phyloP scores from a whole-genome alignment of 2,113 vertebrate genomes.

The Pimephales promelas region DNA sequence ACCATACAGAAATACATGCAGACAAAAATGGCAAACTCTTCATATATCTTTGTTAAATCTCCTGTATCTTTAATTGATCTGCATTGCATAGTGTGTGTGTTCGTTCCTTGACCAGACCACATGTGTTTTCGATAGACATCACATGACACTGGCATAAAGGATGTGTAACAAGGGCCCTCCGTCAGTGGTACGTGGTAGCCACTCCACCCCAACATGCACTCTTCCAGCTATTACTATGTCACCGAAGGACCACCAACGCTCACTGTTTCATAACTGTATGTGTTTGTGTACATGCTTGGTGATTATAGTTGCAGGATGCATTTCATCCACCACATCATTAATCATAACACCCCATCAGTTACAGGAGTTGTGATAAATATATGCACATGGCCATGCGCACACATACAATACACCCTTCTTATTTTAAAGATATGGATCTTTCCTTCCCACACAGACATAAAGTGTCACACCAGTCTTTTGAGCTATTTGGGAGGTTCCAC shows the following conservation, averaged over 20 bases:
- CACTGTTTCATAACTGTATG: constrained; percentile 52
- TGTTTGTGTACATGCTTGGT: constrained; percentile 52
- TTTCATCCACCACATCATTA: constrained; percentile 61
- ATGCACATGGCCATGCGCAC: constrained; percentile 36
- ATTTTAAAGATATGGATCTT: background rate
- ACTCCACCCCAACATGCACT: constrained; percentile 62
- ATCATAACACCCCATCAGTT: constrained; percentile 66
- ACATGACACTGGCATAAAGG: constrained; percentile 67
- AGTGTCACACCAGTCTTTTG: constrained; percentile 25
- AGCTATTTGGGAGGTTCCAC: constrained; percentile 35
- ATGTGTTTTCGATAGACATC: constrained; percentile 74
- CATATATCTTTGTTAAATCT: background rate
- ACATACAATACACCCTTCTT: constrained; percentile 8
- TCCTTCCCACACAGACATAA: background rate
- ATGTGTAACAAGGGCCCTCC: constrained; percentile 66
- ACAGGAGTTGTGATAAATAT: constrained; percentile 51
- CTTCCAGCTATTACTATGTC: constrained; percentile 63
- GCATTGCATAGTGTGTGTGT: constrained; percentile 12
- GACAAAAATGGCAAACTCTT: background rate
- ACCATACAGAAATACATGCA: background rate
- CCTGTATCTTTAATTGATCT: background rate
- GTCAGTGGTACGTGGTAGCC: constrained; percentile 65
- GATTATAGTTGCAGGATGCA: constrained; percentile 56
- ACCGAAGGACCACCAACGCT: constrained; percentile 71
- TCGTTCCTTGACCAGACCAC: constrained; percentile 69